Base-by-base conservation (phyloP, 2,797 vertebrate species). In the Eremophila alpestris region DNA sequence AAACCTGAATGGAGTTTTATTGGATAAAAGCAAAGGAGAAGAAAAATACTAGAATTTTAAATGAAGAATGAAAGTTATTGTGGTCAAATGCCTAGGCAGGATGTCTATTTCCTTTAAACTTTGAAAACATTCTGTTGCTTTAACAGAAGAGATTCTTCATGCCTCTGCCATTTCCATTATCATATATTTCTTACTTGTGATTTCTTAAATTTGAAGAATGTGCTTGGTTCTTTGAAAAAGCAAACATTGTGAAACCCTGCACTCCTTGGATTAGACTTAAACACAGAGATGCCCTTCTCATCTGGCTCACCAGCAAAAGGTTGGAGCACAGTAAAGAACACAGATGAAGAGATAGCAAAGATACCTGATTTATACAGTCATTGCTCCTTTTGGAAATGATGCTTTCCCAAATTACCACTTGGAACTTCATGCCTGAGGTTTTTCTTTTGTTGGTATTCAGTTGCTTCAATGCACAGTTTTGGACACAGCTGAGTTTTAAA, bases 141-240 rank as follows among this genome's bases (percentile, higher is more conserved):
- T 84, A 93, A 34, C 52, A 84, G 36, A 69, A 65, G 16, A 93
- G 73, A 27, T 78, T 82, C 64, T 94, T 90, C 30, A 63, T 87
- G 19, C 26, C 30, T 90, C 83, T 95, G 74, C 63, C 70, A n/a
- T 89, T 94, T 88, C 67, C 48, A 49, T 88, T 89, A 58, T 64
- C 11, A 2, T 80, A 3, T 49, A 78, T 68, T 80, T 91, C 34
- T 83, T 89, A 45, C 64, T 91, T 59, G 11, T 81, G 85, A 62
- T 93, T 87, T 88, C 87, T 68, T 94, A 79, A 59, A 78, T 69
- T 60, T 75, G n/a, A 87, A 79, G 81, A 85, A 89, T 29, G 8
- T 71, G 6, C 46, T 74, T 64, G 14, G 18, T 91, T 70, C 59
- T 90, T 90, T 76, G 48, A 76, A 84, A 85, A 88, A 69, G 52